Percentiles rank a stretch among this genome's conserved stretches.
These are phyloP conservation scores for Steinernema scapterisci DNA, from an alignment of 2,888 invertebrate genomes.

Conservation along the genomic window DNA sequence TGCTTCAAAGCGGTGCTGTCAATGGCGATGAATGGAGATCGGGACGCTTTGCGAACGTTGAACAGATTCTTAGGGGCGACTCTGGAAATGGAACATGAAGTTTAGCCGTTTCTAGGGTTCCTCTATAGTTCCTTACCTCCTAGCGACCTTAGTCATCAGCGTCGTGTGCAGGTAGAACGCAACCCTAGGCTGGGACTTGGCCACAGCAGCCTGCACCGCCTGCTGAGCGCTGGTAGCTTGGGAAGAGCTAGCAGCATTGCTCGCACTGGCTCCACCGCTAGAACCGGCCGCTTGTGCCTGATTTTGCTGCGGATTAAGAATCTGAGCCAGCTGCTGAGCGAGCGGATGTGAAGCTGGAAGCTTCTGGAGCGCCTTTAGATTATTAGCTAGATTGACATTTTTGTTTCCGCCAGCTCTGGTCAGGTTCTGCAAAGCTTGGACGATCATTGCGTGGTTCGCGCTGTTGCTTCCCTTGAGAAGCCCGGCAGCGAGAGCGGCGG, in stretches of 20 bases:
- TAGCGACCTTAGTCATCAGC: conserved; percentile 43
- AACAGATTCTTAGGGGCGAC: conserved; percentile 47
- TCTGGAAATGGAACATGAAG: conserved; percentile 34
- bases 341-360: background rate
- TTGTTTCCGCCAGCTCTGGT: background rate
- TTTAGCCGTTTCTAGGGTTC: too few species aligned
- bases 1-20: conserved; percentile 44
- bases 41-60: conserved; percentile 47
- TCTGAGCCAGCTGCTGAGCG: conserved; percentile 6
- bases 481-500: conserved; percentile 3
- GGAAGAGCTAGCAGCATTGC: background rate
- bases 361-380: background rate
- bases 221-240: conserved; percentile 1
- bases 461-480: background rate
- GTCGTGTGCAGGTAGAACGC: conserved; percentile 45
- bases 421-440: background rate
- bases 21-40: conserved; percentile 47
- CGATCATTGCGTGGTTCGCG: background rate
- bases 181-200: conserved; percentile 30
- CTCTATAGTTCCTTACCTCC: too few species aligned
- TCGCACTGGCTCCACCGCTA: background rate
- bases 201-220: background rate
- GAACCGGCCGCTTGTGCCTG: too few species aligned
- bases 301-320: background rate
- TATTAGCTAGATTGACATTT: background rate